Evolutionary conservation across 2,797 vertebrate genomes (phyloP), one percentile per base, ranked within the genome.

Genomic region (Arrhamphus sclerolepis): DNA sequence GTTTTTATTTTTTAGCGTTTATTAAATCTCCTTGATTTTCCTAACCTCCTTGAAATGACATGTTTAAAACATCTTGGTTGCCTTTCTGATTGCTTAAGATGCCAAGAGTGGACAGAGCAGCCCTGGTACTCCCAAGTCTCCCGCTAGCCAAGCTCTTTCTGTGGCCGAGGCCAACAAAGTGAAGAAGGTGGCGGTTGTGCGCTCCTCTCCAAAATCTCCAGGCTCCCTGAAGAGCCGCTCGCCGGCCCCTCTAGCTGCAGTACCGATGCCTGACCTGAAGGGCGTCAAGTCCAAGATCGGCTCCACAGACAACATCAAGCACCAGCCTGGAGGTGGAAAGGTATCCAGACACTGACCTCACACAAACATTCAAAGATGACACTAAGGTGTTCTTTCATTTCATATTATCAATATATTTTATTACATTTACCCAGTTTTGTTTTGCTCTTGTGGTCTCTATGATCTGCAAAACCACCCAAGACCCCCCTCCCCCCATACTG

Each of bases 311-410:
- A 99, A 99, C 91, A 90, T 98, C 44, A 98, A 96, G 61, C 93
- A 99, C 85, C 96, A 98, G 88, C 97, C 97, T 0, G 97, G 97
- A 72, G 97, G 97, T 0, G 97, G 97, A 63, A 96, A 94, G 95
- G 97, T 99, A 80, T 61, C 29, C 8, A 0, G 6, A 41, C 10
- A 17, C 18, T 1, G 18, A 9, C 4, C 42, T 16, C 42, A 19
- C 22, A 29, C 7, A 20, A n/a, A n/a, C n/a, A n/a, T n/a, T n/a
- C n/a, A n/a, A n/a, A n/a, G n/a, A n/a, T n/a, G n/a, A n/a, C n/a
- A n/a, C n/a, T n/a, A n/a, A n/a, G n/a, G n/a, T n/a, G n/a, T n/a
- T n/a, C n/a, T n/a, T n/a, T n/a, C n/a, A n/a, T n/a, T n/a, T n/a
- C n/a, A n/a, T n/a, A n/a, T n/a, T n/a, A n/a, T n/a, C n/a, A n/a